Conservation (phyloP, 2,113 vertebrate species). For the Rostratula benghalensis region DNA sequence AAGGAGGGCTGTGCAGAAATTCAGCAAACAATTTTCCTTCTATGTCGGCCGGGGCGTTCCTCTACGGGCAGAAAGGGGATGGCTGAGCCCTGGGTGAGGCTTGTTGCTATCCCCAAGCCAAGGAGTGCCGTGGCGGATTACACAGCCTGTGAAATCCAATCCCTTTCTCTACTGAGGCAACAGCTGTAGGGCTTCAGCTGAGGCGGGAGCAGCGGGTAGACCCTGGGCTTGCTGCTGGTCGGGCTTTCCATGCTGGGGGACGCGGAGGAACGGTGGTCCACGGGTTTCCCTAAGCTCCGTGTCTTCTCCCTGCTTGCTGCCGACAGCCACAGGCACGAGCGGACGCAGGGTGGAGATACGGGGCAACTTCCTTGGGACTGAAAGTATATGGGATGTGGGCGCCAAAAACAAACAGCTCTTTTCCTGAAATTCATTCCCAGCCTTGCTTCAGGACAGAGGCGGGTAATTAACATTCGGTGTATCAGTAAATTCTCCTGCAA, state of each 20-base stretch:
- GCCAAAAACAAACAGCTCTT: conserved; percentile 62
- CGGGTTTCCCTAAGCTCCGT: not conserved
- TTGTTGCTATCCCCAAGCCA: not conserved
- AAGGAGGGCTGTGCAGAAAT: conserved; percentile 40
- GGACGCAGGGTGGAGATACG: conserved; percentile 46
- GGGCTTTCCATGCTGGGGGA: not conserved
- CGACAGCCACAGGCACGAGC: not conserved
- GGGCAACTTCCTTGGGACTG: conserved; percentile 26
- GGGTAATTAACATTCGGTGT: not conserved
- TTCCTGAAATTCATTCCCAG: conserved; percentile 68
- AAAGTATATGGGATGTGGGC: conserved; percentile 14
- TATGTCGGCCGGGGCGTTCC: conserved; percentile 58
- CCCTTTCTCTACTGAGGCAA: conserved; percentile 24
- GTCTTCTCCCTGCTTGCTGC: not conserved
- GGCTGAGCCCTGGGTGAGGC: conserved; percentile 47
- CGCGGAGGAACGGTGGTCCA: not conserved
- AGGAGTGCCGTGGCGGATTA: not conserved
- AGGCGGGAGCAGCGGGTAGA: not conserved
- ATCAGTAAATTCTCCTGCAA: not conserved
- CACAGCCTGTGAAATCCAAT: conserved; percentile 62
- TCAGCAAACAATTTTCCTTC: conserved; percentile 59
- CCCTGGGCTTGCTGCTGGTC: not conserved
- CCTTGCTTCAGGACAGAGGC: conserved; percentile 20
- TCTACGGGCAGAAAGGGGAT: conserved; percentile 41
- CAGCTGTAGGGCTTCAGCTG: conserved; percentile 65